Conservation (phyloP, 2,113 vertebrate genomes). For the Carassius auratus region DNA sequence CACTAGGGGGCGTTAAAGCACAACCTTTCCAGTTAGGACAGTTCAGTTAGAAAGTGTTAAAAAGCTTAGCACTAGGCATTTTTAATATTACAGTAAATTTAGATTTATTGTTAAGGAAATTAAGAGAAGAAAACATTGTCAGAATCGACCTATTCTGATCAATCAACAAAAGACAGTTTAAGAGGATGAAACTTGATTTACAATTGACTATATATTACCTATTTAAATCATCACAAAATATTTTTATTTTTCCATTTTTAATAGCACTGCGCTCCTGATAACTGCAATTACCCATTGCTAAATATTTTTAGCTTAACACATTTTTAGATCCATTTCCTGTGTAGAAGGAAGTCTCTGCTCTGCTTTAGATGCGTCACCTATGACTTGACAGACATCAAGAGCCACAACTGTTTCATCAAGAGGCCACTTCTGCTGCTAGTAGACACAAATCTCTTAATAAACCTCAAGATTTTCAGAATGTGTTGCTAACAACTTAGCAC, state of each 20-base stretch:
- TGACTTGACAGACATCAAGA: neutral
- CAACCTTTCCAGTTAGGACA: neutral
- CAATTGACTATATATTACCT: neutral
- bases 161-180: neutral
- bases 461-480: neutral
- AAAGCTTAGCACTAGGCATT: neutral
- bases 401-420: neutral
- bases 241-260: neutral
- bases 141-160: neutral
- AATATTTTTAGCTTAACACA: neutral
- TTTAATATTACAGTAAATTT: neutral
- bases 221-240: no score
- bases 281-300: neutral
- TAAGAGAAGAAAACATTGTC: neutral
- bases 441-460: neutral
- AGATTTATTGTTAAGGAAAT: neutral
- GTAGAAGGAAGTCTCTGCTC: neutral
- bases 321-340: neutral
- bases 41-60: neutral
- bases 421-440: neutral
- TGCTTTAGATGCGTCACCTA: neutral
- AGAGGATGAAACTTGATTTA: neutral
- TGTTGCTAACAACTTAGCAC: neutral
- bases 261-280: neutral
- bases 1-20: slow-evolving; percentile 2